Percentiles rank a stretch among this genome's conserved stretches.
Conservation (phyloP, 1,140 invertebrate genomes). For the Trichonephila clavipes region DNA sequence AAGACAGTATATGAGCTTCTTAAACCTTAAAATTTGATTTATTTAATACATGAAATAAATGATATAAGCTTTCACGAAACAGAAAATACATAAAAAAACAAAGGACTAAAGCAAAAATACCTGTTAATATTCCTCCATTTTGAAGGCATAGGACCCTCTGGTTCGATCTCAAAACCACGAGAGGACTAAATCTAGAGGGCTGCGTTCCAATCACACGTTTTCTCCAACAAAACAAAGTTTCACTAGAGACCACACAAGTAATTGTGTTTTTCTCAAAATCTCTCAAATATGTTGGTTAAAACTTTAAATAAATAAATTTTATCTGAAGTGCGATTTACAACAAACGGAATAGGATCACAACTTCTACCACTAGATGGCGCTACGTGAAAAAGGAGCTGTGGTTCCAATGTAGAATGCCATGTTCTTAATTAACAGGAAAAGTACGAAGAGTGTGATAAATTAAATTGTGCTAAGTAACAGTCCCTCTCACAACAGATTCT, state of each 20-base stretch:
- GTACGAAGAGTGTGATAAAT: too few relatives aligned
- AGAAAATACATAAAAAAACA: neutral
- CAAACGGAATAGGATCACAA: constrained; percentile 5
- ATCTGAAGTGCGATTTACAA: neutral
- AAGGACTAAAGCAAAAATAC: neutral
- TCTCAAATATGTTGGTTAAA: neutral
- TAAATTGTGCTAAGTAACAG: too few relatives aligned
- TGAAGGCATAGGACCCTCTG: neutral
- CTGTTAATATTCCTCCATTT: neutral
- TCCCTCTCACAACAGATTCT: too few relatives aligned
- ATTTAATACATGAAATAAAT: neutral
- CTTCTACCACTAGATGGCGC: constrained; percentile 37
- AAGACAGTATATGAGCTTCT: neutral
- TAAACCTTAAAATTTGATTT: neutral
- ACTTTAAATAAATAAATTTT: neutral
- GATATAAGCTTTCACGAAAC: neutral
- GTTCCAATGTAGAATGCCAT: neutral
- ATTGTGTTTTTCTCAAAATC: neutral
- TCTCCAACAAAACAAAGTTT: neutral
- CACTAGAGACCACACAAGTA: neutral
- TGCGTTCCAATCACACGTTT: neutral
- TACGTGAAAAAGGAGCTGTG: constrained; percentile 51
- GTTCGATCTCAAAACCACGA: neutral
- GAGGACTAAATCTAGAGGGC: neutral
- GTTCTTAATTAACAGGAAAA: neutral